Percentiles rank a stretch among this genome's conserved stretches.
Evolutionary conservation across 2,888 invertebrate species (phyloP).

Genomic region (Drymonia ruficornis): DNA sequence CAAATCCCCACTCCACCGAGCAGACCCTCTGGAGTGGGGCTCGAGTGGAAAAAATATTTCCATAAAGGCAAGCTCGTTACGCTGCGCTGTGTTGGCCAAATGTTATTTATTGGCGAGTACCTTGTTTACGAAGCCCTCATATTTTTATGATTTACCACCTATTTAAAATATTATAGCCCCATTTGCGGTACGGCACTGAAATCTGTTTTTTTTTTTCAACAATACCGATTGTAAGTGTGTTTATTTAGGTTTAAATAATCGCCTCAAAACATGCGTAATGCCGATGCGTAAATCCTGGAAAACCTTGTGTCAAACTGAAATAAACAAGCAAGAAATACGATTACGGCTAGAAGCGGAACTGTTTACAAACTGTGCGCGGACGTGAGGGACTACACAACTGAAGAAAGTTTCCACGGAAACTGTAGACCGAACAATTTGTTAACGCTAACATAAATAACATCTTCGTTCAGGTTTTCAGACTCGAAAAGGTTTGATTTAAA

Average conservation of each 20-base stretch:
- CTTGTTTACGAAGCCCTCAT: constrained; percentile 58
- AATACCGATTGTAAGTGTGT: constrained; percentile 26
- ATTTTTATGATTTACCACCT: constrained; percentile 57
- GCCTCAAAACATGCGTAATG: constrained; percentile 50
- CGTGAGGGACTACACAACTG: constrained; percentile 55
- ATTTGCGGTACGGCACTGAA: constrained; percentile 38
- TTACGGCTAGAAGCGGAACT: constrained; percentile 64
- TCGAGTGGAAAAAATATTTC: constrained; percentile 37
- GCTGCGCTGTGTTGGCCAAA: constrained; percentile 37
- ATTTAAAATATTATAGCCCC: constrained; percentile 51
- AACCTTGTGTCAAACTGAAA: constrained; percentile 64
- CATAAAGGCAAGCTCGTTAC: constrained; percentile 45
- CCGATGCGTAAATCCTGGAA: constrained; percentile 50
- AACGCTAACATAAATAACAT: constrained; percentile 49
- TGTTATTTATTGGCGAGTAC: constrained; percentile 56
- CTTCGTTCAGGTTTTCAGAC: constrained; percentile 16
- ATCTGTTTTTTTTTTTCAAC: constrained; percentile 37
- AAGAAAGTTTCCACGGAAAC: constrained; percentile 52
- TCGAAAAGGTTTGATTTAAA: constrained; percentile 29
- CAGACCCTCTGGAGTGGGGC: constrained; percentile 25
- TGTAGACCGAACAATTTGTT: constrained; percentile 51
- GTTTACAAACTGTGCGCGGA: constrained; percentile 68
- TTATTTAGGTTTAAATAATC: constrained; percentile 48
- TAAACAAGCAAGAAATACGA: constrained; percentile 70
- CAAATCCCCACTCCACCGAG: constrained; percentile 21